Conservation (phyloP, 53 echinoderm and acorn worm species). For the Pentamera pediparva region DNA sequence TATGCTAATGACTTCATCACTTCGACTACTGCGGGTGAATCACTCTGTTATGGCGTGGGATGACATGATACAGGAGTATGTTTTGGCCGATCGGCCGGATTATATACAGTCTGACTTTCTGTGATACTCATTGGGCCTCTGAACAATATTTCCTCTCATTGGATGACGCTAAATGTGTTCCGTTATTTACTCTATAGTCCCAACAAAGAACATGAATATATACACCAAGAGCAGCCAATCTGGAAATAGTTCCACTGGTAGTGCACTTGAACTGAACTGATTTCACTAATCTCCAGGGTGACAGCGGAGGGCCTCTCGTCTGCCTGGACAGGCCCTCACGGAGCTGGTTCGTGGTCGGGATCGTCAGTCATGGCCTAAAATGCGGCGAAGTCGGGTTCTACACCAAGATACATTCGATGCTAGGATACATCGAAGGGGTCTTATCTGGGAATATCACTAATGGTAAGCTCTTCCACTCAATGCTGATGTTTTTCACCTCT, state of each 20-base stretch:
- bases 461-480: not conserved
- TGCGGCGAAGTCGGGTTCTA: conserved; percentile 79
- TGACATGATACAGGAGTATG: no score
- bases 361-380: conserved; percentile 60
- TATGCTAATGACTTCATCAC: no score
- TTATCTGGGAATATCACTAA: conserved; percentile 7
- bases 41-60: no score
- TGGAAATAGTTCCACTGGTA: no score
- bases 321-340: conserved; percentile 33
- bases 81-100: no score
- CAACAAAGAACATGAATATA: no score
- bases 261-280: not conserved
- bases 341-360: conserved; percentile 59
- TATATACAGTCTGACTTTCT: no score
- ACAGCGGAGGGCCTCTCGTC: conserved; percentile 71
- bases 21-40: no score
- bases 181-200: no score
- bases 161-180: no score
- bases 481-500: not conserved
- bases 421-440: conserved; percentile 33
- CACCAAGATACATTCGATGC: conserved; percentile 62
- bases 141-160: not conserved
- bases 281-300: conserved; percentile 40
- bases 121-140: no score
- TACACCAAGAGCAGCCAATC: no score